These are phyloP conservation scores for Aplidium turbinatum DNA, from an alignment of 23 tunicate species.

Conservation along the genomic window DNA sequence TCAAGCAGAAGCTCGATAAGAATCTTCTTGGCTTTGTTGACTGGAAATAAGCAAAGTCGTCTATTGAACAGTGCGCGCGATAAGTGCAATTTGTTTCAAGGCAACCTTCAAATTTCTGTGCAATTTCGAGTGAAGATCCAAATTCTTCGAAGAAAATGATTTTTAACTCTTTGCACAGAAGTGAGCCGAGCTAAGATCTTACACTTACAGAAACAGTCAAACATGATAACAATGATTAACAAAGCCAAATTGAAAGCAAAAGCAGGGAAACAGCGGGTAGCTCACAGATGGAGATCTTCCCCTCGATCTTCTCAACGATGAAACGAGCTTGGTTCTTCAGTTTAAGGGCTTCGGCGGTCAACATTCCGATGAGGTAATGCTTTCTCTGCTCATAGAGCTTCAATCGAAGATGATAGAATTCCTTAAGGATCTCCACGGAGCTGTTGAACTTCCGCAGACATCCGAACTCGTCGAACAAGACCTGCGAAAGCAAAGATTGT, in stretches of 20 bases:
- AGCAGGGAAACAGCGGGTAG: background rate
- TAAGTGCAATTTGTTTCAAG: too few relatives aligned
- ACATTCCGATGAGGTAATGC: slow-evolving; percentile 67
- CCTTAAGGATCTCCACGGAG: slow-evolving; percentile 65
- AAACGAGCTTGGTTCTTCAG: slow-evolving; percentile 91
- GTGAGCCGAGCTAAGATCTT: too few relatives aligned
- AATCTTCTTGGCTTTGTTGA: slow-evolving; percentile 81
- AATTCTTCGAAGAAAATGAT: too few relatives aligned
- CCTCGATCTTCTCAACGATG: slow-evolving; percentile 92
- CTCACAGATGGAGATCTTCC: slow-evolving; percentile 77
- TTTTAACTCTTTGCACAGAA: too few relatives aligned
- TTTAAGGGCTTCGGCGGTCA: slow-evolving; percentile 83
- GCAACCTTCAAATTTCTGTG: too few relatives aligned
- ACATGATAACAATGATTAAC: too few relatives aligned
- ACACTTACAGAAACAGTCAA: too few relatives aligned
- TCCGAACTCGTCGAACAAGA: slow-evolving; percentile 87
- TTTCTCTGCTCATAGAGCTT: slow-evolving; percentile 75
- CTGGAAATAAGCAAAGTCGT: too few relatives aligned
- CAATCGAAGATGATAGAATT: slow-evolving; percentile 67
- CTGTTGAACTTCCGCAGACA: slow-evolving; percentile 60
- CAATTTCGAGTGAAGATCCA: too few relatives aligned
- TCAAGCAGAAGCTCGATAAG: slow-evolving; percentile 72
- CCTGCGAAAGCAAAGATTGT: slow-evolving; percentile 36
- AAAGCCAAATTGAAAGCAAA: too few relatives aligned
- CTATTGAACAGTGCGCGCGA: too few relatives aligned